A percentile compares a stretch with the other conserved stretches of the same genome.
Evolutionary conservation across 2,113 vertebrate genomes (phyloP).

Genomic region (Chamaea fasciata): DNA sequence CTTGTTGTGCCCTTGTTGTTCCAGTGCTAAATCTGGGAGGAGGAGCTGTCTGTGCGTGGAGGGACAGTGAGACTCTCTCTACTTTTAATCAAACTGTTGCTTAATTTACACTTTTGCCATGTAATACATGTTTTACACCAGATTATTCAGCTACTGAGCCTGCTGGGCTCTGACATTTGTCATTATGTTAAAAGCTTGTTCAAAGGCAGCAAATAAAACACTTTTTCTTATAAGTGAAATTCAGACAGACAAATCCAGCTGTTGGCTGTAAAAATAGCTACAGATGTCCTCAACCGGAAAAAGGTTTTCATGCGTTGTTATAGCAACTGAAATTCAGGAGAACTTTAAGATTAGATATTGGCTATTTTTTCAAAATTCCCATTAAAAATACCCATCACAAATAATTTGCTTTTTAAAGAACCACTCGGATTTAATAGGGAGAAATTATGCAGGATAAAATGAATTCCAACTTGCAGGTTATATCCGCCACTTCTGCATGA

Average conservation of each 20-base stretch:
- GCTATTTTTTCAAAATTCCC: conserved; percentile 40
- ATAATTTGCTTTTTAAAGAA: not conserved
- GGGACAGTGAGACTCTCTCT: not conserved
- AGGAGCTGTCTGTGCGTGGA: not conserved
- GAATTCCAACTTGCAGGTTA: not conserved
- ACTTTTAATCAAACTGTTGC: not conserved
- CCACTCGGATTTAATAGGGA: not conserved
- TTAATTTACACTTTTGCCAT: not conserved
- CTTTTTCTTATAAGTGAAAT: conserved; percentile 58
- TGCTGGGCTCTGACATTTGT: conserved; percentile 50
- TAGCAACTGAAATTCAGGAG: conserved; percentile 71
- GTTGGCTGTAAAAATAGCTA: conserved; percentile 79
- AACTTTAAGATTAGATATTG: conserved; percentile 65
- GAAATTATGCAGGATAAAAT: not conserved
- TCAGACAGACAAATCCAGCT: conserved; percentile 76
- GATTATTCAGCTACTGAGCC: not conserved
- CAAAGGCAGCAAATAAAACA: conserved; percentile 42
- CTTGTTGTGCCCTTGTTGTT: conserved; percentile 7
- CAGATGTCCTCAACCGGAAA: conserved; percentile 71
- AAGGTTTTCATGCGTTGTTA: conserved; percentile 74
- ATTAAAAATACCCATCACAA: not conserved
- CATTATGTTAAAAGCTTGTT: conserved; percentile 51
- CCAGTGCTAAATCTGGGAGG: not conserved
- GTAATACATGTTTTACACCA: not conserved
- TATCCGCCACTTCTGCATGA: not conserved